Conservation (phyloP, 2,113 vertebrate genomes). For the Larimichthys crocea region DNA sequence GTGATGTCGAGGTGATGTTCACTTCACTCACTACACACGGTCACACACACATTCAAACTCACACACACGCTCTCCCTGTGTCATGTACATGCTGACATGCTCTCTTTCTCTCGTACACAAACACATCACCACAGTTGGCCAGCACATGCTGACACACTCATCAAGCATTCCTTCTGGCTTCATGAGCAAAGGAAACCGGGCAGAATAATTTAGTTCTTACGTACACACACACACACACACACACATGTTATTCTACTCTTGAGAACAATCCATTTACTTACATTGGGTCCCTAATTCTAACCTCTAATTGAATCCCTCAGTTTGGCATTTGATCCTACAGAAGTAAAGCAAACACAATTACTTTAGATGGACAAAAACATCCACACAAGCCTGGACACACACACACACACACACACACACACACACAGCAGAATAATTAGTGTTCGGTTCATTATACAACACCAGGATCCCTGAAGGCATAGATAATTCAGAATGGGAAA, state of each 20-base stretch:
- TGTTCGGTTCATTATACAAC: conserved; percentile 45
- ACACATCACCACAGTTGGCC: conserved; percentile 39
- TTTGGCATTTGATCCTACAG: conserved; percentile 14
- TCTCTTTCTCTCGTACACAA: conserved; percentile 7
- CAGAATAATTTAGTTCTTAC: neutral
- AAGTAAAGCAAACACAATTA: conserved; percentile 20
- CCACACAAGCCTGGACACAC: neutral
- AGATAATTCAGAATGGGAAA: conserved; percentile 31
- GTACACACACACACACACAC: neutral
- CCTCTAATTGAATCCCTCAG: neutral
- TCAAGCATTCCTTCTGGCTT: conserved; percentile 53
- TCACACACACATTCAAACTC: neutral
- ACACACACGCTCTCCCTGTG: conserved; percentile 5
- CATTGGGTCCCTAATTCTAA: neutral
- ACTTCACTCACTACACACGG: neutral
- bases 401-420: conserved; percentile 20
- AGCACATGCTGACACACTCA: conserved; percentile 59
- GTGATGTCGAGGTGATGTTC: conserved; percentile 15
- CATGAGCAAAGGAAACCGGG: conserved; percentile 17
- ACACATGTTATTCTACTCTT: neutral
- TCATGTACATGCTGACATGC: conserved; percentile 18
- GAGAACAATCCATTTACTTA: conserved; percentile 6
- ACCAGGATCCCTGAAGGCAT: conserved; percentile 37
- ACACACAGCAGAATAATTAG: conserved; percentile 49
- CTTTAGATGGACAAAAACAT: neutral